Base-by-base conservation (phyloP, 2,888 invertebrate genomes). In the Hemistola chrysoprasaria region DNA sequence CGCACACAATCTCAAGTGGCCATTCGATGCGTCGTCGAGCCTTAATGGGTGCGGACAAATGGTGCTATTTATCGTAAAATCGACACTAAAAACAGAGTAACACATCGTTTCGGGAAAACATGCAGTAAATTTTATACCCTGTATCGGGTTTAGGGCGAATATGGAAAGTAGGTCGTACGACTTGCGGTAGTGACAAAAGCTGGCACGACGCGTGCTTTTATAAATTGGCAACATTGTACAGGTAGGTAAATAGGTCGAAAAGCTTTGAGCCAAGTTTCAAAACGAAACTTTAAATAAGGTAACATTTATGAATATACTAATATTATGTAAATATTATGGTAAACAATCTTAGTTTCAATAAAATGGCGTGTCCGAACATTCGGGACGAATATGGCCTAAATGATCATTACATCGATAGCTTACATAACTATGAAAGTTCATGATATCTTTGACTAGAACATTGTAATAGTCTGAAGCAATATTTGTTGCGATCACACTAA, bases 21-120 rank as follows among this genome's bases (percentile, higher is more conserved):
- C 76, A 78, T 80, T 78, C 72, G 62, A 65, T 69, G 65, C 66
- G 78, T 76, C 73, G 76, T 72, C 71, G 71, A 68, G 62, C 68
- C 66, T 65, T 82, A 78, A 83, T 77, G 74, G 77, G 56, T 44
- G 57, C 62, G 66, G 71, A 77, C 77, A 78, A 84, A 85, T 76
- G 73, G 73, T 64, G 59, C 73, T 80, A 79, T 84, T 83, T 83
- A 83, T 85, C 78, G 82, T 78, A 74, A 81, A 81, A 82, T 81
- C 76, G 78, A 74, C 75, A 78, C 76, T 81, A 69, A 83, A 82
- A 81, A 74, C 71, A 68, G 68, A 65, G 71, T 73, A 72, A 78
- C 79, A 79, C 74, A 64, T 78, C 76, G 78, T 76, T 77, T 67
- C 59, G 66, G 66, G 62, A 66, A 67, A 72, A 71, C 69, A 71